Conservation (phyloP, 1,140 invertebrate species). For the Hylyphantes graminicola region DNA sequence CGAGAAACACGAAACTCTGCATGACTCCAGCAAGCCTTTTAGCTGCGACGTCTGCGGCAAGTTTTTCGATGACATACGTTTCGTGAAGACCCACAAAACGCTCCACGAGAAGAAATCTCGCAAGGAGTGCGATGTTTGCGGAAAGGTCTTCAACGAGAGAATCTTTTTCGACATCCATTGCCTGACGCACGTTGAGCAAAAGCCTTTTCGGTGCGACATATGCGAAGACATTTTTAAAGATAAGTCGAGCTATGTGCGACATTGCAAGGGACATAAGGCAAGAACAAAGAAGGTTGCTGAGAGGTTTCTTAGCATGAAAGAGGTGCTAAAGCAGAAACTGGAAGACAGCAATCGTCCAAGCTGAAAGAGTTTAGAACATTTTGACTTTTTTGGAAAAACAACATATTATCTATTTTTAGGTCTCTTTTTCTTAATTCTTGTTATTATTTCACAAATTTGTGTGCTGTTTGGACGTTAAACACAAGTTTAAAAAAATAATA, state of each 20-base stretch:
- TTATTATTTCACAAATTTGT: no score
- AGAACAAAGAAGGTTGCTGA: background rate
- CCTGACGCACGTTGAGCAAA: constrained; percentile 25
- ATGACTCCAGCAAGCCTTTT: constrained; percentile 22
- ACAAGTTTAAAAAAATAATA: no score
- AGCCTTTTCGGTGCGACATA: constrained; percentile 24
- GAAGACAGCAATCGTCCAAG: background rate
- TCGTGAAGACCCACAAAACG: background rate
- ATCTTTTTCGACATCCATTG: constrained; percentile 31
- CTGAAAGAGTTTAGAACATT: no score
- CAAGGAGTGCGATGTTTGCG: constrained; percentile 32
- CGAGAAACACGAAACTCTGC: background rate
- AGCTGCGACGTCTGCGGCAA: constrained; percentile 37
- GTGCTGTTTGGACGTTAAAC: no score
- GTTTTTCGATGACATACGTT: constrained; percentile 5
- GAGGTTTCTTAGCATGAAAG: constrained; percentile 14
- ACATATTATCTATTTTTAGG: no score
- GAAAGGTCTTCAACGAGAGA: constrained; percentile 4
- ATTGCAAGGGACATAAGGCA: constrained; percentile 13
- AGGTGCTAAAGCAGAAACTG: constrained; percentile 14
- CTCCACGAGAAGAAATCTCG: constrained; percentile 17
- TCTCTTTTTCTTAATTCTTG: no score
- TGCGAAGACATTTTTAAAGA: constrained; percentile 28
- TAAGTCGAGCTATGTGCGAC: constrained; percentile 9
- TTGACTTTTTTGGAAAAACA: no score